Percentiles rank a stretch among this genome's conserved stretches.
phyloP scores from a whole-genome alignment of 1,140 invertebrate genomes.

The Platorchestia sp. region DNA sequence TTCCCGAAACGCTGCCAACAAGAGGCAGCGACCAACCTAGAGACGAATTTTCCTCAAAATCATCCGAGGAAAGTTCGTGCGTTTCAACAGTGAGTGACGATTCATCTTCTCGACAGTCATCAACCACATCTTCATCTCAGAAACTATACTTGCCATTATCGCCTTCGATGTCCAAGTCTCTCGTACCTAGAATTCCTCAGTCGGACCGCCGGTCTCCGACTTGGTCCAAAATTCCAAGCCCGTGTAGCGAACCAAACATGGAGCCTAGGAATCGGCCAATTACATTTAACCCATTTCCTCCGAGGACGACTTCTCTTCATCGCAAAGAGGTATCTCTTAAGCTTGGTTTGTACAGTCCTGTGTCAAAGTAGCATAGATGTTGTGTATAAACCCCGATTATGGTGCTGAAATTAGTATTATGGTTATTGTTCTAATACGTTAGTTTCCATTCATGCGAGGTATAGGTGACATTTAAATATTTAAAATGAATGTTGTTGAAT shows the following conservation, averaged over 20 bases:
- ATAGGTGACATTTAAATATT: neutral
- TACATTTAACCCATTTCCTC: conserved; percentile 30
- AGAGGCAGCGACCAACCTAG: neutral
- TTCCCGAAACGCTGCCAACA: neutral
- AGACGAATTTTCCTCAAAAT: neutral
- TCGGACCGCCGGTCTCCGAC: neutral
- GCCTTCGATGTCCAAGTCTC: neutral
- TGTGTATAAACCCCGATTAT: neutral
- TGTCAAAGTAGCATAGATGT: conserved; percentile 37
- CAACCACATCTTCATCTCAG: neutral
- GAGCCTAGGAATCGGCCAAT: neutral
- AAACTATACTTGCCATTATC: neutral
- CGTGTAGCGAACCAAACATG: neutral
- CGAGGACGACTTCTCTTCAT: neutral
- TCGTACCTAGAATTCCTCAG: neutral
- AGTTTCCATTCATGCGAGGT: neutral
- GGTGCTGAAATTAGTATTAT: neutral
- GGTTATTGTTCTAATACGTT: neutral
- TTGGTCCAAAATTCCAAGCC: conserved; percentile 6
- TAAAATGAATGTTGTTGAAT: neutral
- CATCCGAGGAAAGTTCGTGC: neutral
- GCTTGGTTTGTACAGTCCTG: conserved; percentile 47
- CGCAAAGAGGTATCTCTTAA: conserved; percentile 40
- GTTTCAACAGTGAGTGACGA: conserved; percentile 8
- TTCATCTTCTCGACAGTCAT: neutral